Evolutionary conservation across 2,888 invertebrate species (phyloP), one percentile per base, ranked within the genome.

Genomic region (Caenorhabditis sp.): DNA sequence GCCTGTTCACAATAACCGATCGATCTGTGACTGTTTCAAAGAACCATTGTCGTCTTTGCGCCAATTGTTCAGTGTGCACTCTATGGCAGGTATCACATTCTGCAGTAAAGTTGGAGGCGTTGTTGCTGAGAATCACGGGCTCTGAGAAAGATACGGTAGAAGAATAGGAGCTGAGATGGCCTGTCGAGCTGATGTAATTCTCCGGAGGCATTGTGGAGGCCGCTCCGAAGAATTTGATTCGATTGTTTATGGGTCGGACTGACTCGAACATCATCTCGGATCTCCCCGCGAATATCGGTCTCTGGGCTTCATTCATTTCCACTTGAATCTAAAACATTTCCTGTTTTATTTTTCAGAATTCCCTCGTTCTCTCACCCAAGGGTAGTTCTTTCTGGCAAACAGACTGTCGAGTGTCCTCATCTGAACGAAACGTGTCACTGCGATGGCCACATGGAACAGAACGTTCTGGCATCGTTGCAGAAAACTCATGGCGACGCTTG

Each of bases 211-310:
- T 52, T 39, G 85, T 86, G 4, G 79, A 76, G 1, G 83, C 79
- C 9, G 85, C 86, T 5, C 87, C 87, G 46, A 87, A 87, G 61
- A 84, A 83, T 50, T 85, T 86, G 53, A 87, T 78, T 30, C 87
- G 55, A 61, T 87, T 87, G 58, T 78, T 85, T 20, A 86, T 78
- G 6, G 87, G 87, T 17, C 86, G 61, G 39, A 87, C 65, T 7
- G 83, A 61, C 20, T 87, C 87, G 26, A 83, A 82, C 8, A 87
- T 56, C 61, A 87, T 77, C 41, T 87, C 87, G 1, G 85, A 82
- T 22, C 87, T 66, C 39, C 87, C 84, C 0, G 84, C 87, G 55
- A 86, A 87, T 8, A 87, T 75, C 7, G 84, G 63, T 30, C 84
- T 76, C n/a, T 76, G 66, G 5, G 86, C 84, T 63, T 87, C 86